phyloP scores from a whole-genome alignment of 2,113 vertebrate genomes.

The Cyphomyrus discorhynchus region DNA sequence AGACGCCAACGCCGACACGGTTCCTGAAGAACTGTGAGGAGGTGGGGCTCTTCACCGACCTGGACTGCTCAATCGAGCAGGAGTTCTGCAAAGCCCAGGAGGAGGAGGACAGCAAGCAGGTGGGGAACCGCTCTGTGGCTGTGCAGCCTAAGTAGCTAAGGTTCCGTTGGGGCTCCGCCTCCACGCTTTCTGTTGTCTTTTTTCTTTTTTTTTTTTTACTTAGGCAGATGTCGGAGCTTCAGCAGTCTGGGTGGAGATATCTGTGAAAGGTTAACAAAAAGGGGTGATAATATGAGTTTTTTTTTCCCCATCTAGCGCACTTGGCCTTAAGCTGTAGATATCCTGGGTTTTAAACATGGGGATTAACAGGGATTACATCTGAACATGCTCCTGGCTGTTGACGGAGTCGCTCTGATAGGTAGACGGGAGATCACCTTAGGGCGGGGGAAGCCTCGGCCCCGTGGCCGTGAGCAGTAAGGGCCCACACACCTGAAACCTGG shows the following conservation, averaged over 20 bases:
- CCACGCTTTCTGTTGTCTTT: background rate
- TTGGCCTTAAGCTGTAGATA: background rate
- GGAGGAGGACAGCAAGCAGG: constrained; percentile 93
- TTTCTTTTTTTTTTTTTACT: background rate
- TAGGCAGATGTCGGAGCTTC: background rate
- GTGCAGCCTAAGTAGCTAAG: background rate
- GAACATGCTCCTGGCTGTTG: background rate
- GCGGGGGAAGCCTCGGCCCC: background rate
- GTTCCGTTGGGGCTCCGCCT: background rate
- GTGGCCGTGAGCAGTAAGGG: background rate
- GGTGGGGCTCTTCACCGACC: constrained; percentile 92
- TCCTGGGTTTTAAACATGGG: background rate
- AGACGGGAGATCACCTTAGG: background rate
- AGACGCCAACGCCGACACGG: constrained; percentile 93
- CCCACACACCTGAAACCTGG: background rate
- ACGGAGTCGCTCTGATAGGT: background rate
- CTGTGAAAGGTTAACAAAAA: background rate
- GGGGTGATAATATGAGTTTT: background rate
- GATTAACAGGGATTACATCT: background rate
- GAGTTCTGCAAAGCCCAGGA: constrained; percentile 96
- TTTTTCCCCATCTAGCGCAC: background rate
- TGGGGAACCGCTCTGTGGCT: constrained; percentile 42
- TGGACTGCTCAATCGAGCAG: constrained; percentile 94
- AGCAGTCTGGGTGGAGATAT: background rate
- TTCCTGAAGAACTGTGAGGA: constrained; percentile 99